Conservation (phyloP, 2,888 invertebrate genomes). For the Elegia similella region DNA sequence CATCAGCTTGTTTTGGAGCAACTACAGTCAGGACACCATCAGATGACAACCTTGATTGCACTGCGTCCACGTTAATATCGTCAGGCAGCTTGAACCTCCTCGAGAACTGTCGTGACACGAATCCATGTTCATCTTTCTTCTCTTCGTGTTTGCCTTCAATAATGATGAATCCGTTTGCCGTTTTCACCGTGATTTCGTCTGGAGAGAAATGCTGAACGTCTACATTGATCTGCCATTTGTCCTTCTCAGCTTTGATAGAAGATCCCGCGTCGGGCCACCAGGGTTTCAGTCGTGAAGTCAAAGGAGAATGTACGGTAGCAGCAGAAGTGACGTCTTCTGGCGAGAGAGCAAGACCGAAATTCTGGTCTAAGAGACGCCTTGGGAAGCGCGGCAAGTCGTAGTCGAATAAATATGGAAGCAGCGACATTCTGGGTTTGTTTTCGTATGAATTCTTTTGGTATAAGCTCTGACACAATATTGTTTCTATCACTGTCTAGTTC, state of each 20-base stretch:
- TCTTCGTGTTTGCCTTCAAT: constrained; percentile 91
- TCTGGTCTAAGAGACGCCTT: constrained; percentile 64
- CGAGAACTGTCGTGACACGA: constrained; percentile 87
- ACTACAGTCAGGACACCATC: constrained; percentile 88
- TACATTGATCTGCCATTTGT: constrained; percentile 84
- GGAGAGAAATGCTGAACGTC: constrained; percentile 90
- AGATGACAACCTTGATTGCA: constrained; percentile 88
- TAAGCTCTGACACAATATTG: neutral
- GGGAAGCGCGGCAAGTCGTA: constrained; percentile 62
- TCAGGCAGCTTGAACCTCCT: constrained; percentile 86
- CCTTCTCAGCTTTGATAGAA: constrained; percentile 74
- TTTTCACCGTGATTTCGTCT: constrained; percentile 89
- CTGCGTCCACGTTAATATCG: constrained; percentile 85
- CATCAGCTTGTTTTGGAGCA: constrained; percentile 76
- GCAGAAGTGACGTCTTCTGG: constrained; percentile 61
- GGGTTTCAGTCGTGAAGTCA: constrained; percentile 46
- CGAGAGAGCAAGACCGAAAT: constrained; percentile 64
- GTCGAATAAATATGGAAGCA: constrained; percentile 59
- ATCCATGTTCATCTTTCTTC: constrained; percentile 88
- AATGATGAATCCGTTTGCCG: constrained; percentile 84
- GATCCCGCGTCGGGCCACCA: constrained; percentile 74
- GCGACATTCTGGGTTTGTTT: constrained; percentile 52
- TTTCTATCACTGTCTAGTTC: constrained; percentile 2
- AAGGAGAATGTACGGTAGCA: constrained; percentile 40
- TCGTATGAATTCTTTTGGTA: too few relatives aligned